Conservation (phyloP, 2,797 vertebrate genomes). For the Coluber constrictor region DNA sequence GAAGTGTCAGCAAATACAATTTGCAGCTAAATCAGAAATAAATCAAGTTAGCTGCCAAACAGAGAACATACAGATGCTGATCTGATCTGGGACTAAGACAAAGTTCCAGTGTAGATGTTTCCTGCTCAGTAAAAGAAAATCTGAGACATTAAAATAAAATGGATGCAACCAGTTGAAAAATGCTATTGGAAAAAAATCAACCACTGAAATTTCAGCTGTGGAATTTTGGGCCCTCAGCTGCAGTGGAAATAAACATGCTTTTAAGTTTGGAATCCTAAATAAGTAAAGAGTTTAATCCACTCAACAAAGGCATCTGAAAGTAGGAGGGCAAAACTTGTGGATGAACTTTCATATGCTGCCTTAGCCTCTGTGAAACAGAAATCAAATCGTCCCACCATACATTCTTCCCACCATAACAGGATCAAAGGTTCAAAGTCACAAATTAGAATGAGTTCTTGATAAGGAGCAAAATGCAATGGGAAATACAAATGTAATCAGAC, state of each 20-base stretch:
- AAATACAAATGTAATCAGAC: background rate
- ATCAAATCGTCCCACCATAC: background rate
- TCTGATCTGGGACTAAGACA: background rate
- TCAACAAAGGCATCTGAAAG: background rate
- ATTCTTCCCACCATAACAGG: background rate
- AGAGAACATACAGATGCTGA: background rate
- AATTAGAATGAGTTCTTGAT: background rate
- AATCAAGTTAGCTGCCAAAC: background rate
- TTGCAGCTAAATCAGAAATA: background rate
- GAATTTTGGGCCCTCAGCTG: background rate
- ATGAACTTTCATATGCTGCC: background rate
- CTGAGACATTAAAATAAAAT: background rate
- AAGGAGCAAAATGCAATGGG: background rate
- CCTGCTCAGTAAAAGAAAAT: background rate
- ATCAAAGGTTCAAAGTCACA: background rate
- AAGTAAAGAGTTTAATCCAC: background rate
- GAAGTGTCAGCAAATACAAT: background rate
- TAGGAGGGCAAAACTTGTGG: background rate
- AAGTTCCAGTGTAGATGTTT: background rate
- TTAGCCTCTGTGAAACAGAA: background rate
- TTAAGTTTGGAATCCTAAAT: background rate
- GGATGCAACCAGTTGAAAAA: background rate
- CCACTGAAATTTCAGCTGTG: background rate
- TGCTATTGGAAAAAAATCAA: background rate
- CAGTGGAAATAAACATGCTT: background rate